Evolutionary conservation across 1,140 invertebrate species (phyloP).

Genomic region (Solen grandis): DNA sequence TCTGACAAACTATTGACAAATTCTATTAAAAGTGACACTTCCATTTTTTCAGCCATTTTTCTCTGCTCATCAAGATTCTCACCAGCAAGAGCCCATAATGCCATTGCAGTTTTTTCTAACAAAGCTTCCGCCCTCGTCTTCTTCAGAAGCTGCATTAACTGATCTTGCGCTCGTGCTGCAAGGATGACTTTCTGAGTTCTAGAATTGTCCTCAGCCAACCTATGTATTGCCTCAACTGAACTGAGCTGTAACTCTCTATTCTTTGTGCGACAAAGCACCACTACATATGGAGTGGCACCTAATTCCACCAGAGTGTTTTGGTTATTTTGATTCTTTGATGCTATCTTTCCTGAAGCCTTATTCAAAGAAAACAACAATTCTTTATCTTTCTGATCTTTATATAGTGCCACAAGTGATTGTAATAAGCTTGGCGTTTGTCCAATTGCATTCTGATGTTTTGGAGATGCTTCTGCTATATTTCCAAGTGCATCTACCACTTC

Average conservation of each 20-base stretch:
- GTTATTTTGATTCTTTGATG: constrained; percentile 65
- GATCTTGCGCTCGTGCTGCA: constrained; percentile 70
- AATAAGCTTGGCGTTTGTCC: constrained; percentile 66
- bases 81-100: constrained; percentile 79
- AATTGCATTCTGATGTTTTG: constrained; percentile 64
- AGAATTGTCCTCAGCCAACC: constrained; percentile 73
- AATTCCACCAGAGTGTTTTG: constrained; percentile 75
- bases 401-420: constrained; percentile 65
- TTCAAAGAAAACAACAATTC: constrained; percentile 72
- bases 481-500: constrained; percentile 71
- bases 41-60: constrained; percentile 77
- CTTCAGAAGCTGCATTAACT: constrained; percentile 75
- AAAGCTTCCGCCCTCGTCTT: constrained; percentile 69
- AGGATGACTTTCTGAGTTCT: constrained; percentile 73
- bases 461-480: constrained; percentile 67
- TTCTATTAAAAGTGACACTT: constrained; percentile 76
- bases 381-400: constrained; percentile 68
- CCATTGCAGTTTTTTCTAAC: constrained; percentile 77
- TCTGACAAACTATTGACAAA: constrained; percentile 77
- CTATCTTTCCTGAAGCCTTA: constrained; percentile 68
- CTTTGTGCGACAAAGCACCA: constrained; percentile 60
- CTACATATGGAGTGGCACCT: constrained; percentile 71
- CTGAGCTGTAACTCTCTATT: constrained; percentile 74
- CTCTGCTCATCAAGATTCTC: constrained; percentile 72
- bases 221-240: constrained; percentile 76